These are phyloP conservation scores for Chelon auratus DNA, from an alignment of 2,797 vertebrate species.

Conservation along the genomic window DNA sequence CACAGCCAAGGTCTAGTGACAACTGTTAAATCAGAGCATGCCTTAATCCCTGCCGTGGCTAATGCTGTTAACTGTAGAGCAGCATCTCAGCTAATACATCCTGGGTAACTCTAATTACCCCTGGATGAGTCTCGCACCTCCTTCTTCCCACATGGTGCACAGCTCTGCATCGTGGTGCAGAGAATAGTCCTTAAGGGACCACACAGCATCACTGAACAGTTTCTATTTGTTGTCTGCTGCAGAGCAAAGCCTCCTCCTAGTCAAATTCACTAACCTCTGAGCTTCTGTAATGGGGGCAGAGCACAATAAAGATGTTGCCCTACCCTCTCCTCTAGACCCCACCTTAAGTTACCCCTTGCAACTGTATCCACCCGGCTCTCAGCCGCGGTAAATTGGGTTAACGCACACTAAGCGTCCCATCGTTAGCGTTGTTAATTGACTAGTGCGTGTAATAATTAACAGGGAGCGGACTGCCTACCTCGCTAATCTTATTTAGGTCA, in stretches of 20 bases:
- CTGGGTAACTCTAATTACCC: conserved; percentile 62
- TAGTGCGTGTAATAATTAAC: conserved; percentile 85
- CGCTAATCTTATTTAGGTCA: conserved; percentile 85
- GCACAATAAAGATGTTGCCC: conserved; percentile 28
- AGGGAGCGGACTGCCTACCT: conserved; percentile 80
- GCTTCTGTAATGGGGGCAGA: conserved; percentile 20
- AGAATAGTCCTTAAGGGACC: conserved; percentile 1
- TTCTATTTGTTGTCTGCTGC: conserved; percentile 21
- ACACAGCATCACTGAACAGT: background rate
- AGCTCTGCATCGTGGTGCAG: conserved; percentile 1
- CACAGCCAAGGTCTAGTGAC: conserved; percentile 75
- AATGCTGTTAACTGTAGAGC: conserved; percentile 74
- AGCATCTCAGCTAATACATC: conserved; percentile 66
- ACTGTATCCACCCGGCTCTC: conserved; percentile 68
- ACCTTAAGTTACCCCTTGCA: conserved; percentile 65
- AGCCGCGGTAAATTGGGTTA: conserved; percentile 81
- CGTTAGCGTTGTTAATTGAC: conserved; percentile 84
- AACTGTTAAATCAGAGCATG: conserved; percentile 78
- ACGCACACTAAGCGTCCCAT: conserved; percentile 82
- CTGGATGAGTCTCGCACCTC: conserved; percentile 54
- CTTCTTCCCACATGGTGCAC: conserved; percentile 54
- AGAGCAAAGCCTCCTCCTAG: conserved; percentile 2
- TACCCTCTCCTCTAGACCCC: conserved; percentile 24
- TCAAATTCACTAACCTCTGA: conserved; percentile 22
- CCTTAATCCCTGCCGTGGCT: conserved; percentile 59